Percentiles rank a stretch among this genome's conserved stretches.
Conservation (phyloP, 2,888 invertebrate genomes). For the Uloborus plumipes region DNA sequence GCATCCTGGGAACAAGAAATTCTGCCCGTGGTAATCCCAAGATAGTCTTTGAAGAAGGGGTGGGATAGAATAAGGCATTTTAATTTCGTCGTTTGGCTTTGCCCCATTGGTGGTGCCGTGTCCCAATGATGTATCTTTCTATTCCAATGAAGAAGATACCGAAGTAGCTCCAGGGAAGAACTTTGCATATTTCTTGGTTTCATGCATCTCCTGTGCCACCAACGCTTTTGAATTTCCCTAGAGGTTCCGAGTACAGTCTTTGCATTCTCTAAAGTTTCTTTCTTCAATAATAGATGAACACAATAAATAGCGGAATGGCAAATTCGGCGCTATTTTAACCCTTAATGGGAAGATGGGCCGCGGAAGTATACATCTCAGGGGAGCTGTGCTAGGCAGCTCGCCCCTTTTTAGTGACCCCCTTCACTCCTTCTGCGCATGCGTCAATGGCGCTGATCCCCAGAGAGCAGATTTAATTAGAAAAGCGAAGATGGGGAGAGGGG, state of each 20-base stretch:
- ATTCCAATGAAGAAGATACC: slow-evolving; percentile 1
- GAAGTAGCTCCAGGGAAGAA: background rate
- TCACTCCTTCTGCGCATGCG: slow-evolving; percentile 32
- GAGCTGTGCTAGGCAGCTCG: slow-evolving; percentile 28
- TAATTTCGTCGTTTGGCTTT: slow-evolving; percentile 53
- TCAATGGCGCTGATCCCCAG: slow-evolving; percentile 9
- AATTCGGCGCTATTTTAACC: slow-evolving; percentile 52
- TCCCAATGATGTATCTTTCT: slow-evolving; percentile 38
- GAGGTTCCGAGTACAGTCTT: slow-evolving; percentile 10
- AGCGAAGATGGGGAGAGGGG: slow-evolving; percentile 26
- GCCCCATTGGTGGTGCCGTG: slow-evolving; percentile 35
- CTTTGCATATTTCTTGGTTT: slow-evolving; percentile 62
- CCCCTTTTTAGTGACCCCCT: slow-evolving; percentile 11
- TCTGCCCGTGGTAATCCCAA: slow-evolving; percentile 41
- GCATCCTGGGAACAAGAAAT: slow-evolving; percentile 57
- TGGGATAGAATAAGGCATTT: slow-evolving; percentile 34
- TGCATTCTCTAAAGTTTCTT: slow-evolving; percentile 37
- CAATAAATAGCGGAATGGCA: slow-evolving; percentile 60
- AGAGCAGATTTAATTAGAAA: slow-evolving; percentile 58
- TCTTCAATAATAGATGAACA: slow-evolving; percentile 64
- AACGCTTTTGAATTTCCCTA: slow-evolving; percentile 28
- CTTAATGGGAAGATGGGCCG: slow-evolving; percentile 35
- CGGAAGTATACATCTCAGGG: slow-evolving; percentile 34
- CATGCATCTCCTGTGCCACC: slow-evolving; percentile 5
- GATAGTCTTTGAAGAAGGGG: slow-evolving; percentile 21